These are phyloP conservation scores for Pipra filicauda DNA, from an alignment of 2,113 vertebrate species.

Conservation along the genomic window DNA sequence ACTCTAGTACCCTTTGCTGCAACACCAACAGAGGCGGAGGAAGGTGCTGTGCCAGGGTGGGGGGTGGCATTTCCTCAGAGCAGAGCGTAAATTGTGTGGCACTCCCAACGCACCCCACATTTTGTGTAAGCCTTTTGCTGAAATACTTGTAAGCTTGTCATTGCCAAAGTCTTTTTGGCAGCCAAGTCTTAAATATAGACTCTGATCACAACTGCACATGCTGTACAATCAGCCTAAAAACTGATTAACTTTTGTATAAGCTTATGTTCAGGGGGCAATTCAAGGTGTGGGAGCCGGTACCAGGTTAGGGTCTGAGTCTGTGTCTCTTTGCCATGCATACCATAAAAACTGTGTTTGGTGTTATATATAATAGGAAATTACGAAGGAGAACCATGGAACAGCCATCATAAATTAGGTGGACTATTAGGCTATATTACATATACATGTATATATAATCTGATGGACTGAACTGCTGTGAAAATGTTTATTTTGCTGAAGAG, in stretches of 20 bases:
- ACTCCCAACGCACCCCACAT: neutral
- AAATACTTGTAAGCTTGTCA: conserved; percentile 12
- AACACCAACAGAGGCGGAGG: neutral
- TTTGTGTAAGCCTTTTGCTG: neutral
- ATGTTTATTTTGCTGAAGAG: conserved; percentile 19
- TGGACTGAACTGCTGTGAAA: conserved; percentile 17
- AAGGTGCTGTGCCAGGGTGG: neutral
- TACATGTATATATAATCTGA: neutral
- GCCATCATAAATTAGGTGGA: conserved; percentile 11
- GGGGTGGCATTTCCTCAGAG: neutral
- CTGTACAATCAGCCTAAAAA: conserved; percentile 25
- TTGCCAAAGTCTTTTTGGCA: conserved; percentile 24
- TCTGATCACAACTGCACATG: conserved; percentile 51
- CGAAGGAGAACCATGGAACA: conserved; percentile 20
- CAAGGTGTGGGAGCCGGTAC: conserved; percentile 27
- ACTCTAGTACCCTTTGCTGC: neutral
- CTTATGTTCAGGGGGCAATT: conserved; percentile 38
- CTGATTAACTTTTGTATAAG: conserved; percentile 50
- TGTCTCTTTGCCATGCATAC: neutral
- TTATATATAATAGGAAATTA: conserved; percentile 33
- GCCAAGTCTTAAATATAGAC: conserved; percentile 38
- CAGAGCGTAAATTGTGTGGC: neutral
- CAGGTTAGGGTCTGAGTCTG: neutral
- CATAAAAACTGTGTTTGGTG: neutral
- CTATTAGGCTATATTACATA: neutral